phyloP scores from a whole-genome alignment of 92 coral and sea anemone species.

The Heteractis magnifica region DNA sequence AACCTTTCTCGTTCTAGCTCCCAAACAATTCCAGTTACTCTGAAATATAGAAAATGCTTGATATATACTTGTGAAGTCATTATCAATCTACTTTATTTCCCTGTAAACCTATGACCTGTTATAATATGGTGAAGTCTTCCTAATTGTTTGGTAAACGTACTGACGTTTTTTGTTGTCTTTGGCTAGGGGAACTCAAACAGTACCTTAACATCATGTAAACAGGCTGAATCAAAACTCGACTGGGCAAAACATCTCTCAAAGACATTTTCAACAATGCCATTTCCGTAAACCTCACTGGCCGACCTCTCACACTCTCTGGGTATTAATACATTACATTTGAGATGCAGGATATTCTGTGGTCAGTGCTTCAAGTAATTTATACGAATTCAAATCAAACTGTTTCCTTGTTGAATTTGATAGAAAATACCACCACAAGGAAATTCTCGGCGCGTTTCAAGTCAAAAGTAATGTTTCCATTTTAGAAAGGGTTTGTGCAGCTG shows the following conservation, averaged over 20 bases:
- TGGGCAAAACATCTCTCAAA: background rate
- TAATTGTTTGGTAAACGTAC: no score
- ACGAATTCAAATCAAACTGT: constrained; percentile 9
- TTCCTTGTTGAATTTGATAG: constrained; percentile 4
- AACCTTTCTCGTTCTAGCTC: no score
- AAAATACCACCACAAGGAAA: constrained; percentile 11
- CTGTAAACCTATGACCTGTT: no score
- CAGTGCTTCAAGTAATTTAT: background rate
- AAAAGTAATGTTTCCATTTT: background rate
- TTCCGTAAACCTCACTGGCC: background rate
- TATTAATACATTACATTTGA: background rate
- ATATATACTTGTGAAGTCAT: no score
- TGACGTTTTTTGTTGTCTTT: no score
- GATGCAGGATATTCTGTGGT: background rate
- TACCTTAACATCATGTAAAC: no score
- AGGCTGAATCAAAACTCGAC: background rate
- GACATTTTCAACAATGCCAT: constrained; percentile 6
- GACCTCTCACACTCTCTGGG: background rate
- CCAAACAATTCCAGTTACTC: no score
- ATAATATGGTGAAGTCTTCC: no score
- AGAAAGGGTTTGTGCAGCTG: constrained; percentile 1
- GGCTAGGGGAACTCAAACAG: no score
- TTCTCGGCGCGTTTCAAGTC: constrained; percentile 4
- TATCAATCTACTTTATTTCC: no score
- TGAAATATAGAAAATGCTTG: no score